Evolutionary conservation across 2,113 vertebrate genomes (phyloP).

Genomic region (Oceanodroma tethys): DNA sequence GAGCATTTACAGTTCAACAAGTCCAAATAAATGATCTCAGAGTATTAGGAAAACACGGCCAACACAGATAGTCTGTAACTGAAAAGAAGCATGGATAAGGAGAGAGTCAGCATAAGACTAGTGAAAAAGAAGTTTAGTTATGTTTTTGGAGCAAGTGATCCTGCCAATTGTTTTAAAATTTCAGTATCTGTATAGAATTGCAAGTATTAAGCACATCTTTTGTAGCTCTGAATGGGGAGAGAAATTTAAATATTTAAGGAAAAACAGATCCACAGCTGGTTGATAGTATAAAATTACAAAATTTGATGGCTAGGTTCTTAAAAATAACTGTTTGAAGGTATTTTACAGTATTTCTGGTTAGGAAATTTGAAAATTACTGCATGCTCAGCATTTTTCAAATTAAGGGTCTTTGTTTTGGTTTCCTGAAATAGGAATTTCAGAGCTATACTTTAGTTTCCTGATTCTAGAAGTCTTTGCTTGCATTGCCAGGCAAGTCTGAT

Average conservation of each 20-base stretch:
- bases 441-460: background rate
- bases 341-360: background rate
- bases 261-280: background rate
- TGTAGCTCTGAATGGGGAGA: background rate
- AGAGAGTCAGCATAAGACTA: background rate
- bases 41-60: background rate
- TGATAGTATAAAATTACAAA: background rate
- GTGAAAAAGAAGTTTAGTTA: background rate
- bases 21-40: background rate
- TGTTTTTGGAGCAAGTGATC: background rate
- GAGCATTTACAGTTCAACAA: background rate
- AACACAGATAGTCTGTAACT: background rate
- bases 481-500: background rate
- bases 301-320: background rate
- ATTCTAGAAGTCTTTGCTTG: background rate
- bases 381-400: background rate
- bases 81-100: background rate
- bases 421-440: background rate
- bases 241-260: background rate
- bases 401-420: background rate
- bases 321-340: background rate
- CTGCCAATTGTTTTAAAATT: background rate
- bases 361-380: background rate
- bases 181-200: background rate
- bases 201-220: background rate